These are phyloP conservation scores for Chelonia mydas DNA, from an alignment of 2,797 vertebrate species.

Conservation along the genomic window DNA sequence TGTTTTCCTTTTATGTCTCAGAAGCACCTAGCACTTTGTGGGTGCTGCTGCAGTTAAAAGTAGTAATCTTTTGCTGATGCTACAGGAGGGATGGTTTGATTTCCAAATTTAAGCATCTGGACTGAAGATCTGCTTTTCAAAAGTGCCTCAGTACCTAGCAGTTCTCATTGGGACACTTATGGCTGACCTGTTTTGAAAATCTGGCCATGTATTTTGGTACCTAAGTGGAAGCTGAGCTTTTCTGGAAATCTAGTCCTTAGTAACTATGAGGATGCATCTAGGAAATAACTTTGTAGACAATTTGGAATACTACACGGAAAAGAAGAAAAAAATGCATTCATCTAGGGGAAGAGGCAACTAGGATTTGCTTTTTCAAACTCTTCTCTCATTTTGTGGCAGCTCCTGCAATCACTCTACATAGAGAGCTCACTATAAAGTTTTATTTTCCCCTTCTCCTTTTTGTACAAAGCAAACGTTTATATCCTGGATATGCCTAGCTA, in stretches of 20 bases:
- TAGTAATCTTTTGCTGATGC: neutral
- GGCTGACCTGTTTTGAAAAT: neutral
- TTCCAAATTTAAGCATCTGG: neutral
- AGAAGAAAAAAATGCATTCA: neutral
- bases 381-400: neutral
- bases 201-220: neutral
- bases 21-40: neutral
- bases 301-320: neutral
- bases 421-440: neutral
- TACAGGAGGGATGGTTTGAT: neutral
- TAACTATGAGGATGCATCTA: neutral
- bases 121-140: neutral
- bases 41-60: neutral
- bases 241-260: neutral
- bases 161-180: neutral
- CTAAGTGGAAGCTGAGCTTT: neutral
- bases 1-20: neutral
- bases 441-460: neutral
- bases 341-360: neutral
- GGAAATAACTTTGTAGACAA: neutral
- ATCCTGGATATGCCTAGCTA: neutral
- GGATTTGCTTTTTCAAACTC: neutral
- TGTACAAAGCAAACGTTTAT: neutral
- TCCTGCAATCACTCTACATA: neutral
- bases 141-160: neutral